Percentiles rank a stretch among this genome's conserved stretches.
Evolutionary conservation across 2,797 vertebrate species (phyloP).

Genomic region (Gymnodraco acuticeps): DNA sequence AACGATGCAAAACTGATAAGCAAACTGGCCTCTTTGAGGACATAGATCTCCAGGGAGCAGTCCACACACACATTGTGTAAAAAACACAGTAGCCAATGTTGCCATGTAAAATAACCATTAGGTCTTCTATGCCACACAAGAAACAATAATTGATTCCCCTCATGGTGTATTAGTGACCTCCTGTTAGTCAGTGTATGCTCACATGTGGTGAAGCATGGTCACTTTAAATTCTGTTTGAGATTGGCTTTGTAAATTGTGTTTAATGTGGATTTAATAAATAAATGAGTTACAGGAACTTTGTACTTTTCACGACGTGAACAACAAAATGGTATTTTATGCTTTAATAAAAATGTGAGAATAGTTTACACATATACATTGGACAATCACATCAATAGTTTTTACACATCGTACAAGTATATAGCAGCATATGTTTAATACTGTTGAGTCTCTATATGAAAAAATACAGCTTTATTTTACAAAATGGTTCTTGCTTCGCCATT

Average conservation of each 20-base stretch:
- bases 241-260: slow-evolving; percentile 32
- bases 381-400: slow-evolving; percentile 87
- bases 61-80: slow-evolving; percentile 8
- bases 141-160: slow-evolving; percentile 9
- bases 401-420: slow-evolving; percentile 88
- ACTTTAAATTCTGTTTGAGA: slow-evolving; percentile 34
- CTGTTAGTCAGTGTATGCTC: slow-evolving; percentile 12
- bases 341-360: slow-evolving; percentile 89
- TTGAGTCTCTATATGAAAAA: slow-evolving; percentile 93
- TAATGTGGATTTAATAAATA: slow-evolving; percentile 66
- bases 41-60: background rate
- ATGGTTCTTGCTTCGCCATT: slow-evolving; percentile 81
- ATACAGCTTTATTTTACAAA: slow-evolving; percentile 94
- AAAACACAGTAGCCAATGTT: background rate
- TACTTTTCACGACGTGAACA: background rate
- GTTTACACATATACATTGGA: slow-evolving; percentile 89
- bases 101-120: slow-evolving; percentile 11
- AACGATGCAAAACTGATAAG: slow-evolving; percentile 80
- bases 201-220: background rate
- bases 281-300: background rate
- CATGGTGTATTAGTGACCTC: no score
- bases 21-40: slow-evolving; percentile 65
- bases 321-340: slow-evolving; percentile 80
- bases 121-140: background rate
- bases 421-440: slow-evolving; percentile 90